Base-by-base conservation (phyloP, 2,797 vertebrate genomes). In the Lepilemur septentrionalis region DNA sequence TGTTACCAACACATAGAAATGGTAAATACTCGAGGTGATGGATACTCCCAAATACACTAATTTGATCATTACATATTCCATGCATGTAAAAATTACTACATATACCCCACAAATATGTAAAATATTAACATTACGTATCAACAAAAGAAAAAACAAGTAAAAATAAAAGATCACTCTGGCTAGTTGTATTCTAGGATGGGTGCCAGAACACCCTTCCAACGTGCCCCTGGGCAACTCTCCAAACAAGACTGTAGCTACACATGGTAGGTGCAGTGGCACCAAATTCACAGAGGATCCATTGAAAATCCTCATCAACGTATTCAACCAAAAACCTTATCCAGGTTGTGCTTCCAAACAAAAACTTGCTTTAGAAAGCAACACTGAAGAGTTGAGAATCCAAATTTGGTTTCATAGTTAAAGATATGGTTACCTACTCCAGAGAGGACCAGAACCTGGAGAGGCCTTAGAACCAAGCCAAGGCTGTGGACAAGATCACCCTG, bases 261-360 rank as follows among this genome's bases (percentile, higher is more conserved):
- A 4, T 59, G 13, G 32, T 57, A 75, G 20, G 41, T n/a, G 52
- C 50, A 86, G 80, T 61, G 17, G 6, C n/a, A 59, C 18, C 52
- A 55, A 18, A 65, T 65, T 82, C 52, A 80, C 46, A 63, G 43
- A 94, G 38, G n/a, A 89, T 17, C 13, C 41, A 65, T 18, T 63
- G 63, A 92, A 95, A 78, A 78, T n/a, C n/a, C n/a, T 20, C 69
- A 22, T 30, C 52, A 1, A 70, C 7, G 23, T 28, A 65, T 12
- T 70, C n/a, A 95, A 61, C 46, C 52, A 76, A 91, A 50, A 91
- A 84, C 65, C 67, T 80, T 67, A 80, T 11, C 48, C 35, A n/a
- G 8, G 25, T 70, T 83, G 46, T 79, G 15, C 75, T 69, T 83
- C 78, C 76, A 94, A 80, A 69, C 7, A 93, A 76, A 96, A 90